Evolutionary conservation across 2,888 invertebrate species (phyloP).

Genomic region (Sesia apiformis): DNA sequence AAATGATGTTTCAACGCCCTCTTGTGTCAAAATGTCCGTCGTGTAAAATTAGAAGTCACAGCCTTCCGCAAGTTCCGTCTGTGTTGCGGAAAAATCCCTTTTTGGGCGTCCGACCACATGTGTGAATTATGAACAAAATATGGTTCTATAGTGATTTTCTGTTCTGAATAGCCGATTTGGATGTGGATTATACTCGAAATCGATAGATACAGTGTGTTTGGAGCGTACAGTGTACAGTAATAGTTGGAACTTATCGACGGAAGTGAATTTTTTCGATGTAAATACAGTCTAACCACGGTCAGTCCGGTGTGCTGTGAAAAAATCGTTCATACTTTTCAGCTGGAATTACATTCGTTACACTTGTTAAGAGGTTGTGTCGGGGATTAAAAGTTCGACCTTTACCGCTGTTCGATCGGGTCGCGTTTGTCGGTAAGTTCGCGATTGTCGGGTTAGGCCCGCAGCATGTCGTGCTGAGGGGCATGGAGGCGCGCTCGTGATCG

Average conservation of each 20-base stretch:
- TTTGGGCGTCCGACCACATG: slow-evolving; percentile 81
- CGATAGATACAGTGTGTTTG: slow-evolving; percentile 46
- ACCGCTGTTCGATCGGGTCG: slow-evolving; percentile 41
- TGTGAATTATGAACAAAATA: slow-evolving; percentile 73
- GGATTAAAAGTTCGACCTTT: slow-evolving; percentile 43
- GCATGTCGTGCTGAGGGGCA: slow-evolving; percentile 66
- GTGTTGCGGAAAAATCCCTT: slow-evolving; percentile 78
- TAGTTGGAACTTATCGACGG: slow-evolving; percentile 57
- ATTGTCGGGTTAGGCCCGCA: slow-evolving; percentile 44
- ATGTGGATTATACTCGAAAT: slow-evolving; percentile 41
- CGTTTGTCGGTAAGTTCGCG: slow-evolving; percentile 38
- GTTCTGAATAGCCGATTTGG: slow-evolving; percentile 38
- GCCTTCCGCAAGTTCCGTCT: slow-evolving; percentile 72
- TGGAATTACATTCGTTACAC: slow-evolving; percentile 5
- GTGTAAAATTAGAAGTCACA: slow-evolving; percentile 71
- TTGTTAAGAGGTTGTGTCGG: slow-evolving; percentile 16
- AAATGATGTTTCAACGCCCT: slow-evolving; percentile 45
- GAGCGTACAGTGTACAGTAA: slow-evolving; percentile 48
- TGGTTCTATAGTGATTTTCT: slow-evolving; percentile 63
- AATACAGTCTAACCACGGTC: slow-evolving; percentile 69
- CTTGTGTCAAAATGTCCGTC: slow-evolving; percentile 49
- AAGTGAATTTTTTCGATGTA: slow-evolving; percentile 72
- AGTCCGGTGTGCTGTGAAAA: slow-evolving; percentile 61
- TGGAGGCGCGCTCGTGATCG: slow-evolving; percentile 74
- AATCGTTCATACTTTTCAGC: slow-evolving; percentile 49